These are phyloP conservation scores for Aphelinus atriplicis DNA, from an alignment of 1,140 invertebrate genomes.

Conservation along the genomic window DNA sequence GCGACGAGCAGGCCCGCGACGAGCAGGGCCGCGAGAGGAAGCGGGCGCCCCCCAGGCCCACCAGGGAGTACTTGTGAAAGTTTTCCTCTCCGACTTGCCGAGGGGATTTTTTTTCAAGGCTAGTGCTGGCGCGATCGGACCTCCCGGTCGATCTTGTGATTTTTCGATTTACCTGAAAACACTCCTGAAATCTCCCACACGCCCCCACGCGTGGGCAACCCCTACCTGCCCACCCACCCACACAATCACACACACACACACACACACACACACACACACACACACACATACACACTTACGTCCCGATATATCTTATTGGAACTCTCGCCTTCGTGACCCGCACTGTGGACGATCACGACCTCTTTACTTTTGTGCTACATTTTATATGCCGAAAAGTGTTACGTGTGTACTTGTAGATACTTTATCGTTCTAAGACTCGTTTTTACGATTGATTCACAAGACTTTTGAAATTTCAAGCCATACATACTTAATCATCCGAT, in stretches of 20 bases:
- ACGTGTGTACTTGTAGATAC: too few species aligned
- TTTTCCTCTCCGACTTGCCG: conserved; percentile 39
- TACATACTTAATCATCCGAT: too few species aligned
- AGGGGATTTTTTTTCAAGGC: conserved; percentile 32
- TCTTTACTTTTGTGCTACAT: too few species aligned
- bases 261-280: neutral
- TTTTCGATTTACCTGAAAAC: conserved; percentile 24
- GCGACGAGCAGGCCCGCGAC: conserved; percentile 35
- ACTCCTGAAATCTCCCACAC: neutral
- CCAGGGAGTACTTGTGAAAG: conserved; percentile 64
- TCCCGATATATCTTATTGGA: too few species aligned
- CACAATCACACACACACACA: neutral
- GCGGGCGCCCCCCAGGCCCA: conserved; percentile 60
- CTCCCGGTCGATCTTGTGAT: conserved; percentile 29
- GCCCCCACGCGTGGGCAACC: neutral
- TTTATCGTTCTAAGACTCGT: too few species aligned
- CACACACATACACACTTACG: neutral
- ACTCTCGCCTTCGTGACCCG: too few species aligned
- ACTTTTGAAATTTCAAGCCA: too few species aligned
- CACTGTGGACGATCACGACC: too few species aligned
- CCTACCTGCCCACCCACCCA: neutral
- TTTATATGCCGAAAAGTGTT: too few species aligned
- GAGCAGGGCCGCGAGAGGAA: conserved; percentile 55
- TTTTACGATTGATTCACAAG: too few species aligned
- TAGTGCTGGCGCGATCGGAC: conserved; percentile 35